A percentile compares a stretch with the other conserved stretches of the same genome.
Evolutionary conservation across 2,888 invertebrate genomes (phyloP).

Genomic region (Neoaliturus tenellus): DNA sequence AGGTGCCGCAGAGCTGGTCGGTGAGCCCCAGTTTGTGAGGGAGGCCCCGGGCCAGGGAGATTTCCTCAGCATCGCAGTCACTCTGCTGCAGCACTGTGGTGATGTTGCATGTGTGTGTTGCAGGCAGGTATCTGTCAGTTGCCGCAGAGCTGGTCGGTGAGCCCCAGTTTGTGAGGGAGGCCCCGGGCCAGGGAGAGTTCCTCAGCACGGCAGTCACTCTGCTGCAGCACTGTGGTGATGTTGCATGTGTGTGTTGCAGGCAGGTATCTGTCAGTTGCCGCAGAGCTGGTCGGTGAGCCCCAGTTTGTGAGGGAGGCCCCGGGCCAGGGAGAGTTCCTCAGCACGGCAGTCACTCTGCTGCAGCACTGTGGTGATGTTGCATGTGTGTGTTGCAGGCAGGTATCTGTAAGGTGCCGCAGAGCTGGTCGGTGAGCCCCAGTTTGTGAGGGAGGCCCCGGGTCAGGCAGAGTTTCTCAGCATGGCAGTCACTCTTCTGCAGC

Average conservation of each 20-base stretch:
- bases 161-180: too few species aligned
- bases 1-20: constrained; percentile 25
- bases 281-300: constrained; percentile 50
- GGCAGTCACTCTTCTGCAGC: too few species aligned
- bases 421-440: too few species aligned
- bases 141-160: too few species aligned
- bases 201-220: too few species aligned
- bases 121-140: too few species aligned
- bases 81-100: constrained; percentile 59
- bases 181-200: too few species aligned
- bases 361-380: constrained; percentile 56
- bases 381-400: too few species aligned
- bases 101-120: constrained; percentile 49
- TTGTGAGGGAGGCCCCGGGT: too few species aligned
- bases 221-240: too few species aligned
- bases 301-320: constrained; percentile 49
- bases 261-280: constrained; percentile 3
- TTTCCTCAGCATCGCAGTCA: constrained; percentile 59
- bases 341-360: constrained; percentile 58
- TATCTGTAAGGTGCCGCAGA: too few species aligned
- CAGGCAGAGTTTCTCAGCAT: too few species aligned
- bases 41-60: constrained; percentile 45
- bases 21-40: constrained; percentile 54
- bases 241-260: constrained; percentile 14
- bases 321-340: constrained; percentile 58